Base-by-base conservation (phyloP, 2,888 invertebrate genomes). In the Pandemis heparana region DNA sequence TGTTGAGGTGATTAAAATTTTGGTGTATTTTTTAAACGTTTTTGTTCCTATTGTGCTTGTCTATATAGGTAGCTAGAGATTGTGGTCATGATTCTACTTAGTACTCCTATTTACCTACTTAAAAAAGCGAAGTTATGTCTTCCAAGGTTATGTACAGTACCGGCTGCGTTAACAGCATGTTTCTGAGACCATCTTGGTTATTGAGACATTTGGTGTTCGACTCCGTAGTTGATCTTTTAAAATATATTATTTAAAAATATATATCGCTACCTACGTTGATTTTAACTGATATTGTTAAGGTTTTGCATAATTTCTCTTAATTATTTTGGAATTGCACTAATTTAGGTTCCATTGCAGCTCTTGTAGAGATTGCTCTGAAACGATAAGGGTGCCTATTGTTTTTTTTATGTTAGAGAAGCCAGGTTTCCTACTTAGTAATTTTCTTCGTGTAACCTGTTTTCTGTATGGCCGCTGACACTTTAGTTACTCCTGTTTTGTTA, bases 131-230 rank as follows among this genome's bases (percentile, higher is more conserved):
- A 46, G 38, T 38, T 2, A 64, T 32, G 5, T 8, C 9, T 16
- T 32, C 5, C 32, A 64, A 64, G 64, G 64, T 64, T 64, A 64
- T 51, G 64, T 38, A 12, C 48, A 48, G 38, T 16, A 12, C 48
- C 64, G 38, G 46, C 9, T 43, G 5, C 9, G 18, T 2, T n/a
- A n/a, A 12, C 32, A 14, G 9, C n/a, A 64, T 64, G 48, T 10
- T 23, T 60, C 53, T 60, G 9, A 10, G 5, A 10, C 12, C 10
- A 1, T 32, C 7, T 46, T 63, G 3, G 14, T 3, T 43, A 9
- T 5, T 41, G 2, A 41, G 39, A 6, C 18, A 2, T 5, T 43
- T 6, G n/a, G 9, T 0, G 18, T 43, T 62, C 23, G 14, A 46
- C 7, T 23, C 14, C 23, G 23, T 12, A 10, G 23, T 56, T 23